These are phyloP conservation scores for Hanleya hanleyi DNA, from an alignment of 2,888 invertebrate species.

Conservation along the genomic window DNA sequence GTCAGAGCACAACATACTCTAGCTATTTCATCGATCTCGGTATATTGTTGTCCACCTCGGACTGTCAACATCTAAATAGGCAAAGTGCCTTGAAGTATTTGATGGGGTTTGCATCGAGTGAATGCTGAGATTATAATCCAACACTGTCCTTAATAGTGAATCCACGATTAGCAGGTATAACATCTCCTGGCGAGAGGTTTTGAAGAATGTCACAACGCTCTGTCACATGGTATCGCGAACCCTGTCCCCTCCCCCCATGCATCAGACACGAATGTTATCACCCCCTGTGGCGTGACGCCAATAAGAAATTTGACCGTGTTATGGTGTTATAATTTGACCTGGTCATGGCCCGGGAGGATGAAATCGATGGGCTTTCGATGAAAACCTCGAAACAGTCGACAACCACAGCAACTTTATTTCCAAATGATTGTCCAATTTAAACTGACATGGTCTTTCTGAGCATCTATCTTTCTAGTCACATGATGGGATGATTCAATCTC, in stretches of 20 bases:
- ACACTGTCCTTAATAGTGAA: neutral
- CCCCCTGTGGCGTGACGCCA: conserved; percentile 37
- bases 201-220: neutral
- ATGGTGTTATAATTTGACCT: conserved; percentile 36
- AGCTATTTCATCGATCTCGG: neutral
- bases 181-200: neutral
- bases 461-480: conserved; percentile 32
- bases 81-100: neutral
- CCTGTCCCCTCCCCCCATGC: conserved; percentile 32
- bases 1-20: neutral
- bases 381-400: conserved; percentile 39
- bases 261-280: conserved; percentile 32
- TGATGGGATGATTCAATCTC: conserved; percentile 19
- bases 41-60: neutral
- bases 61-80: neutral
- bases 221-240: neutral
- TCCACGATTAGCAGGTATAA: neutral
- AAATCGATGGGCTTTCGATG: conserved; percentile 21
- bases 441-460: conserved; percentile 32
- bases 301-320: conserved; percentile 36
- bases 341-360: conserved; percentile 14
- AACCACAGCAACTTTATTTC: conserved; percentile 31
- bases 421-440: conserved; percentile 24
- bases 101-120: neutral
- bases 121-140: neutral